phyloP scores from a whole-genome alignment of 2,888 invertebrate species.

The Tricholauxania praeusta region DNA sequence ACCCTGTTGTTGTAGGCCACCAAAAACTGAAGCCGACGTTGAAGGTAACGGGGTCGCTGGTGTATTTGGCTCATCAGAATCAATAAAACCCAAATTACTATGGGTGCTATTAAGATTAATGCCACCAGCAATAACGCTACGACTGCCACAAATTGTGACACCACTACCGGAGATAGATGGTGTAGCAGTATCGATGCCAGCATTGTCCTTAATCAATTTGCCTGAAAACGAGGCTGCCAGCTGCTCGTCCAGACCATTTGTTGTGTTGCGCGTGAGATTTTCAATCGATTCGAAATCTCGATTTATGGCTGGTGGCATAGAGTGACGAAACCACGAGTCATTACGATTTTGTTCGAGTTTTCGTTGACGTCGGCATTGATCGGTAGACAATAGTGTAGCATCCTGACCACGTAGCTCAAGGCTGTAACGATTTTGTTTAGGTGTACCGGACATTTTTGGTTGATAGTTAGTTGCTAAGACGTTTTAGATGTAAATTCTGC shows the following conservation, averaged over 20 bases:
- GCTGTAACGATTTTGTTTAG: conserved; percentile 53
- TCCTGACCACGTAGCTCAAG: conserved; percentile 55
- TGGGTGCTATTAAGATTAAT: conserved; percentile 61
- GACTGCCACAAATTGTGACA: conserved; percentile 37
- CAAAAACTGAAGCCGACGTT: conserved; percentile 44
- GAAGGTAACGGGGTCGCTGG: conserved; percentile 53
- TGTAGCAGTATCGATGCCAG: conserved; percentile 27
- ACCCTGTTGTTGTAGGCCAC: conserved; percentile 42
- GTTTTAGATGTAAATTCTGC: no score
- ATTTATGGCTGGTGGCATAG: conserved; percentile 62
- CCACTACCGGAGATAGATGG: conserved; percentile 45
- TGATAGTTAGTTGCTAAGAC: not conserved
- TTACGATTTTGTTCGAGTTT: conserved; percentile 54
- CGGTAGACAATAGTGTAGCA: conserved; percentile 39
- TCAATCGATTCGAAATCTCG: conserved; percentile 64
- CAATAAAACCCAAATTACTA: conserved; percentile 60
- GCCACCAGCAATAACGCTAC: conserved; percentile 40
- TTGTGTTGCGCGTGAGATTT: conserved; percentile 54
- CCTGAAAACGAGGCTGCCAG: conserved; percentile 55
- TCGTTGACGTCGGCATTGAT: conserved; percentile 53
- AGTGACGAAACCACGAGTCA: conserved; percentile 64
- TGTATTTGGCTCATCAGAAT: conserved; percentile 59
- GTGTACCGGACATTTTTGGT: conserved; percentile 52
- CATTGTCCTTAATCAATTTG: not conserved
- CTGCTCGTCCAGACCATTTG: conserved; percentile 57